Evolutionary conservation across 2,797 vertebrate genomes (phyloP), one percentile per base, ranked within the genome.

Genomic region (Anas bahamensis): DNA sequence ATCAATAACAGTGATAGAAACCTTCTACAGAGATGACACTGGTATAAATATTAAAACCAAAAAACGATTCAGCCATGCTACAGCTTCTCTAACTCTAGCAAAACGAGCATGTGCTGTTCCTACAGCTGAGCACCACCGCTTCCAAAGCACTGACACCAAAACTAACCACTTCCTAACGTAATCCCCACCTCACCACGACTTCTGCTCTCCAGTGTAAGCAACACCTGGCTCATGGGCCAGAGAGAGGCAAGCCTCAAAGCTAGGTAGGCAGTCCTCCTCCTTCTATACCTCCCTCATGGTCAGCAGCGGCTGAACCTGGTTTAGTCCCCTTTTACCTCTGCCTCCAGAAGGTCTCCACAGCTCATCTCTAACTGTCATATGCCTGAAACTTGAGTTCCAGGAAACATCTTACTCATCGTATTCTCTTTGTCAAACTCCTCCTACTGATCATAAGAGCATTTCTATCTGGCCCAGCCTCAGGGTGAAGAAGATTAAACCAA

Each of bases 141-240:
- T 82, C 73, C 18, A 79, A 89, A 71, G 10, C 24, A 35, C 14
- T 37, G 21, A 75, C 73, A 14, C 18, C 22, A 12, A 39, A 70
- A 70, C 48, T 28, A 74, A 46, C 18, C 26, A 46, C 39, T 42
- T 61, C 19, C 29, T 60, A 60, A 46, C 1, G 1, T 7, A 88
- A 50, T 3, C 19, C 35, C 26, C 35, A 23, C 11, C 53, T 74
- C 48, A 60, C 6, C 17, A 35, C 16, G 18, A 4, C 8, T 31
- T 55, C 42, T 65, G 15, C 46, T 61, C 17, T 9, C 5, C 41
- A 24, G 17, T n/a, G 24, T 7, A 13, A n/a, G 13, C 11, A 75
- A 41, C 37, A 26, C 17, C 17, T 10, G 24, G 28, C 37, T 46
- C 17, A 24, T 0, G 0, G 2, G 29, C 26, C 59, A 76, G 23